These are phyloP conservation scores for Microplitis deprimator DNA, from an alignment of 2,888 invertebrate species.

Conservation along the genomic window DNA sequence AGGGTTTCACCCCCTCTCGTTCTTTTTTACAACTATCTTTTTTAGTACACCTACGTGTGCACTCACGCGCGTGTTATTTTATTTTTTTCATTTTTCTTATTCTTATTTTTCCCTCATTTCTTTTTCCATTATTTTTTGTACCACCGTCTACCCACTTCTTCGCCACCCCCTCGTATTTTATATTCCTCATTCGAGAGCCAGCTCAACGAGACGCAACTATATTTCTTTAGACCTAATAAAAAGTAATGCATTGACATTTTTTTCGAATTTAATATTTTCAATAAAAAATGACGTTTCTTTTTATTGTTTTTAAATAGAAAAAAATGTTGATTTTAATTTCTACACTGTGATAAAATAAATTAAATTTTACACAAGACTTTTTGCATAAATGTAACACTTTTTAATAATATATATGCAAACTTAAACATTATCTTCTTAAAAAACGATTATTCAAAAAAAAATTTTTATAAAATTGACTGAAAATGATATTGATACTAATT, in stretches of 20 bases:
- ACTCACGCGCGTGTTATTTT: constrained; percentile 45
- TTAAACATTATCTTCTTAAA: too few relatives aligned
- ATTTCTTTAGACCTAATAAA: background rate
- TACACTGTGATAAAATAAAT: too few relatives aligned
- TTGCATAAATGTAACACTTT: too few relatives aligned
- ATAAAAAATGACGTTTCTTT: constrained; percentile 10
- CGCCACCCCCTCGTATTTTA: background rate
- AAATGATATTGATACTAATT: too few relatives aligned
- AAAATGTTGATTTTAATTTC: background rate
- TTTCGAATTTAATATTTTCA: background rate
- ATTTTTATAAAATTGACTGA: too few relatives aligned
- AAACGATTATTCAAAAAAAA: too few relatives aligned
- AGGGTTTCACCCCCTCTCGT: background rate
- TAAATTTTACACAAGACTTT: too few relatives aligned
- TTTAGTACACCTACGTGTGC: constrained; percentile 44
- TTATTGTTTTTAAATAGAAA: background rate
- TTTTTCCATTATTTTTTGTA: background rate
- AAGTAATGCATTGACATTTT: background rate
- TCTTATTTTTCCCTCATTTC: constrained; percentile 39
- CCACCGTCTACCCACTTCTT: background rate
- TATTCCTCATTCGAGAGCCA: background rate
- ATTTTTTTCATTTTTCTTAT: constrained; percentile 44
- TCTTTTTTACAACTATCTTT: constrained; percentile 12
- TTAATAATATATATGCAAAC: too few relatives aligned
- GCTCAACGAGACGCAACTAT: background rate